Evolutionary conservation across 2,888 invertebrate genomes (phyloP).

Genomic region (Hirtodrosophila histrioides): DNA sequence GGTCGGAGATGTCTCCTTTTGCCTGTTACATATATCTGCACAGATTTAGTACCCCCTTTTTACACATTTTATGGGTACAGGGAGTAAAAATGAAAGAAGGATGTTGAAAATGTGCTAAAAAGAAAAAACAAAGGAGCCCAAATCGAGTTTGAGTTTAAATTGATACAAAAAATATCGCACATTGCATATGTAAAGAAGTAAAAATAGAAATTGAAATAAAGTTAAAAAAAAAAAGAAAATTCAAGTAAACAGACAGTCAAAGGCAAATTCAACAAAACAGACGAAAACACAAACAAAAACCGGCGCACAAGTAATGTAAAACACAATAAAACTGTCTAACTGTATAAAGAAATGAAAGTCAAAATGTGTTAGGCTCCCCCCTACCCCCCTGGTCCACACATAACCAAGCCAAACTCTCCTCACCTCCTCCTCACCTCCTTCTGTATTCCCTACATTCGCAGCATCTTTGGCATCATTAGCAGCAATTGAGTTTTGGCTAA

Average conservation of each 20-base stretch:
- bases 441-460: slow-evolving; percentile 17
- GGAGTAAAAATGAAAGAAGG: too few relatives aligned
- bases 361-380: slow-evolving; percentile 40
- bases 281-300: slow-evolving; percentile 30
- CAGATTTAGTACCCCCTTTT: too few relatives aligned
- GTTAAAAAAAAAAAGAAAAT: slow-evolving; percentile 46
- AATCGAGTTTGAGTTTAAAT: slow-evolving; percentile 27
- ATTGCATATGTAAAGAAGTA: slow-evolving; percentile 49
- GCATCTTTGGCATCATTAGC: slow-evolving; percentile 60
- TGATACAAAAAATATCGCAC: slow-evolving; percentile 61
- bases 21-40: too few relatives aligned
- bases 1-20: too few relatives aligned
- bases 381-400: too few relatives aligned
- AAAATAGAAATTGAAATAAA: slow-evolving; percentile 76
- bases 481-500: slow-evolving; percentile 61
- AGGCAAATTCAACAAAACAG: slow-evolving; percentile 7
- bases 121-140: slow-evolving; percentile 33
- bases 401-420: background rate
- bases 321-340: slow-evolving; percentile 79
- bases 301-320: slow-evolving; percentile 58
- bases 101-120: slow-evolving; percentile 29
- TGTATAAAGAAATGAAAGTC: slow-evolving; percentile 77
- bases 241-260: slow-evolving; percentile 55
- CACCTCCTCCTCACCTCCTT: background rate
- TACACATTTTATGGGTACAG: too few relatives aligned